Evolutionary conservation across 1,140 invertebrate genomes (phyloP).

Genomic region (Eciton burchellii): DNA sequence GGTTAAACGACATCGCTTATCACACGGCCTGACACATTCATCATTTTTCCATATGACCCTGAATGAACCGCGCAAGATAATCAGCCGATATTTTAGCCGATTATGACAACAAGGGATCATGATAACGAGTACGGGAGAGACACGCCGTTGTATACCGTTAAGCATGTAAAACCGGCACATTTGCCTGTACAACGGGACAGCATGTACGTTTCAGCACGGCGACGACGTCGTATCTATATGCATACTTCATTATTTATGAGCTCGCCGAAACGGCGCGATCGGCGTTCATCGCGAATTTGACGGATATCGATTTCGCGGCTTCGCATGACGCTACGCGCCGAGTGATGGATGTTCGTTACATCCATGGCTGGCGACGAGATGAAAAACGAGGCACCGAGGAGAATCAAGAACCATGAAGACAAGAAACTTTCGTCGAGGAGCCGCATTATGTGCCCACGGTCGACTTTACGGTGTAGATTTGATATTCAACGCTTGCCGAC

Average conservation of each 20-base stretch:
- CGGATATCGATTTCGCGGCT: conserved; percentile 61
- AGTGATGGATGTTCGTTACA: conserved; percentile 39
- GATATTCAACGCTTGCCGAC: neutral
- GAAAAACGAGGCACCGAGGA: conserved; percentile 38
- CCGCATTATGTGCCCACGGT: neutral
- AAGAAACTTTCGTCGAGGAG: conserved; percentile 7
- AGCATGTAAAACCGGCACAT: conserved; percentile 45
- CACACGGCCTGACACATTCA: neutral
- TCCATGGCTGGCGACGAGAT: conserved; percentile 21
- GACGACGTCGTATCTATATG: conserved; percentile 49
- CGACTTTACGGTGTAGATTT: neutral
- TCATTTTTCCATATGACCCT: conserved; percentile 3
- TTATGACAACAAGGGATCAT: conserved; percentile 14
- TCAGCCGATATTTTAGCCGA: conserved; percentile 27
- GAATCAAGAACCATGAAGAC: neutral
- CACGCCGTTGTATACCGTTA: conserved; percentile 24
- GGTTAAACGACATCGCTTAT: neutral
- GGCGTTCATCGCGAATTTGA: conserved; percentile 66
- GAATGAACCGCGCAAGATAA: conserved; percentile 15
- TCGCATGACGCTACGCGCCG: neutral
- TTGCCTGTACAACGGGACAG: conserved; percentile 18
- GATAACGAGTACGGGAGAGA: neutral
- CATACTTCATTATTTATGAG: conserved; percentile 68
- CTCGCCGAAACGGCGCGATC: conserved; percentile 62
- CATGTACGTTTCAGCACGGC: conserved; percentile 46